phyloP scores from a whole-genome alignment of 2,113 vertebrate species.

The Vulpes vulpes region DNA sequence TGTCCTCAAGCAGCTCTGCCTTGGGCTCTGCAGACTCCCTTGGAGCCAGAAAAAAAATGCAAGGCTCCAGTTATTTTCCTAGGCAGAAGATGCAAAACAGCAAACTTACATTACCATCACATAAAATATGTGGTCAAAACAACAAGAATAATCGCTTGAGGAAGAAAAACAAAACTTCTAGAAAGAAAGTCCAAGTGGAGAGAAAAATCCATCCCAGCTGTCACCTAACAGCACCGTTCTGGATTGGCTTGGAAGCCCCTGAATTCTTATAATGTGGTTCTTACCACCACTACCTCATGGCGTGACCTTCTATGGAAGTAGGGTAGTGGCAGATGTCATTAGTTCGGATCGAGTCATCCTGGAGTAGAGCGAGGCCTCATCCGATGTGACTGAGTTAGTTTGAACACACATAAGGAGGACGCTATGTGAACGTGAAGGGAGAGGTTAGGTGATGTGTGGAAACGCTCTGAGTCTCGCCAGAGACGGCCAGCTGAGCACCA shows the following conservation, averaged over 20 bases:
- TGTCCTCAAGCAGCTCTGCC: not conserved
- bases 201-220: not conserved
- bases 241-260: not conserved
- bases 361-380: not conserved
- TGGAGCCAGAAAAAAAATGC: not conserved
- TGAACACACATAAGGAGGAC: not conserved
- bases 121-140: not conserved
- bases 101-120: no score
- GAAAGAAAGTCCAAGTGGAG: not conserved
- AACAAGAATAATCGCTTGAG: not conserved
- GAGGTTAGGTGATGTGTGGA: no score
- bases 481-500: no score
- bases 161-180: not conserved
- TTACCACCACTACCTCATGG: not conserved
- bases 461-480: not conserved
- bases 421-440: not conserved
- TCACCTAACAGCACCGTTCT: not conserved
- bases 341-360: no score
- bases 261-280: not conserved
- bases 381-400: not conserved
- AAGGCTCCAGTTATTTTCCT: not conserved
- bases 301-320: not conserved
- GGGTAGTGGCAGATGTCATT: not conserved
- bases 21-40: not conserved
- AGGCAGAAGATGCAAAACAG: not conserved